phyloP scores from a whole-genome alignment of 1,140 invertebrate species.

The Linepithema humile region DNA sequence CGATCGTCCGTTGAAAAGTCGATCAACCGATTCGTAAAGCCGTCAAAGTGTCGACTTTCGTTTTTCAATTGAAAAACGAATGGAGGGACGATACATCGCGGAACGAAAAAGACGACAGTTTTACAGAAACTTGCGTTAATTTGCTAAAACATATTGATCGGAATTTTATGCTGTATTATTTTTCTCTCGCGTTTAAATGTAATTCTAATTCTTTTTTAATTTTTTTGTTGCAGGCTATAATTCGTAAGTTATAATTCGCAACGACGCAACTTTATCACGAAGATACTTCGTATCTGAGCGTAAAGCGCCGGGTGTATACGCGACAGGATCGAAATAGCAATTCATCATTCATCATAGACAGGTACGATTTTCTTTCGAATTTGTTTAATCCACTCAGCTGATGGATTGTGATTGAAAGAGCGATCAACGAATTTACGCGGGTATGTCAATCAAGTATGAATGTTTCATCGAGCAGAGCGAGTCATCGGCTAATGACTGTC shows the following conservation, averaged over 20 bases:
- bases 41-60: slow-evolving; percentile 31
- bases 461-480: slow-evolving; percentile 15
- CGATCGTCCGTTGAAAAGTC: slow-evolving; percentile 70
- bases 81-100: background rate
- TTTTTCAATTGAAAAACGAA: slow-evolving; percentile 22
- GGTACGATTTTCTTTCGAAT: slow-evolving; percentile 68
- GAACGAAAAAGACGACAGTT: background rate
- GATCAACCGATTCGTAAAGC: slow-evolving; percentile 71
- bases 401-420: slow-evolving; percentile 62
- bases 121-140: background rate
- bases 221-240: background rate
- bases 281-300: background rate
- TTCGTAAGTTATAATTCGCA: background rate
- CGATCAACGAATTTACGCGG: slow-evolving; percentile 47
- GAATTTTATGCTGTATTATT: background rate
- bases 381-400: slow-evolving; percentile 57
- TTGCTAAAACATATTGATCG: background rate
- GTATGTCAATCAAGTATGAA: slow-evolving; percentile 14
- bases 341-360: slow-evolving; percentile 70
- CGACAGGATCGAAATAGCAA: slow-evolving; percentile 49
- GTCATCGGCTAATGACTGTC: background rate
- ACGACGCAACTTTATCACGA: background rate
- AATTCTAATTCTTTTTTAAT: background rate
- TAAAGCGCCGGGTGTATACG: background rate
- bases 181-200: too few species aligned